Evolutionary conservation across 2,113 vertebrate genomes (phyloP), one percentile per base, ranked within the genome.

Genomic region (Emydocephalus ijimae): DNA sequence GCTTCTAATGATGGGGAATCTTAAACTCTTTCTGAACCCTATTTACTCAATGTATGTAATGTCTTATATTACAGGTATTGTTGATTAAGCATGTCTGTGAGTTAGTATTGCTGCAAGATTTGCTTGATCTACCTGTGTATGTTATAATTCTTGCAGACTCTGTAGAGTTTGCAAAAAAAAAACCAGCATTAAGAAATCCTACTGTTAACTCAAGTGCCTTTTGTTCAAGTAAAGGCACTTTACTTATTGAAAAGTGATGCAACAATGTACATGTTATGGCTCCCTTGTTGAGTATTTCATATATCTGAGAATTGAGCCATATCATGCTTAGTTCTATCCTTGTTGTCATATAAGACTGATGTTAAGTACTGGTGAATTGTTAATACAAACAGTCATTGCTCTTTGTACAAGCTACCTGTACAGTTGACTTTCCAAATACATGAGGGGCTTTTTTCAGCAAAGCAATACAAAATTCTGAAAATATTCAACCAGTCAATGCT

Each of bases 401-500:
- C 85, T 89, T 96, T 92, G 23, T 92, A 69, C 93, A 94, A 95
- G 39, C 11, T 93, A 95, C 92, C 86, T 59, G 92, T 14, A 94
- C 85, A 91, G 89, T 45, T 87, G 54, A 59, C 89, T 95, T 95
- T 95, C n/a, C 39, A 48, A 90, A 94, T 86, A 94, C 39, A 54
- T 59, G 56, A 57, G 2, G 85, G 0, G 3, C 39, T 69, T 64
- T 39, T 39, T 21, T 2, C 15, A 86, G 93, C 93, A 57, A 92
- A 89, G 93, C 89, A 96, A 91, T 91, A 94, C 45, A 74, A 90
- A 95, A 11, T 26, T 56, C 93, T 89, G n/a, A 95, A 92, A 90
- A 94, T 14, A 81, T 93, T 57, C 92, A 94, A 64, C 24, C 48
- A 21, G 59, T 85, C 89, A 95, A 57, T 87, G 69, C 95, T 97